Conservation (phyloP, 2,797 vertebrate species). For the Bradypus variegatus region DNA sequence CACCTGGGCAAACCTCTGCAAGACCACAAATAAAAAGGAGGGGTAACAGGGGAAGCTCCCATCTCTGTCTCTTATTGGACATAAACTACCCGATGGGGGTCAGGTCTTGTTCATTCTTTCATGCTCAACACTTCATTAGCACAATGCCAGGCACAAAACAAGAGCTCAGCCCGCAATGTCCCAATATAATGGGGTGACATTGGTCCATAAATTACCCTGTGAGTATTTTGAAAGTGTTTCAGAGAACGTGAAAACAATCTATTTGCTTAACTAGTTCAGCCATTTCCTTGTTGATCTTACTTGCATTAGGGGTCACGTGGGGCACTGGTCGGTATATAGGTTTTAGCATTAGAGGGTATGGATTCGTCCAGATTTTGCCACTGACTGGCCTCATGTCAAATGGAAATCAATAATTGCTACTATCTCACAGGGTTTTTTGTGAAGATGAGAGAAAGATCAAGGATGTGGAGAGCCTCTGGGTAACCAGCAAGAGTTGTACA, state of each 20-base stretch:
- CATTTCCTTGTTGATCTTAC: too few relatives aligned
- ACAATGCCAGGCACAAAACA: neutral
- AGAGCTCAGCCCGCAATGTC: accelerated
- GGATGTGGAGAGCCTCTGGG: neutral
- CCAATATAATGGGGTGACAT: accelerated
- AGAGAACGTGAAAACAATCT: accelerated
- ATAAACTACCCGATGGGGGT: neutral
- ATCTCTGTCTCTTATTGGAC: neutral
- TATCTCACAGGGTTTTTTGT: neutral
- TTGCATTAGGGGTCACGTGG: accelerated
- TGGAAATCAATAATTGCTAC: neutral
- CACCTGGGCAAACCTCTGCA: neutral
- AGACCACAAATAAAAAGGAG: neutral
- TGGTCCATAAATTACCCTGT: accelerated
- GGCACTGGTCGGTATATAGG: accelerated
- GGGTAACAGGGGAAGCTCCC: neutral
- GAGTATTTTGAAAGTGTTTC: neutral
- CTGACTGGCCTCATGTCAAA: neutral
- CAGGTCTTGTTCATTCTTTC: neutral
- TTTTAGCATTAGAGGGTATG: neutral
- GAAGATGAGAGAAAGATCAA: neutral
- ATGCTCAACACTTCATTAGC: neutral
- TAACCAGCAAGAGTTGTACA: neutral
- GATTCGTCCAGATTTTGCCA: neutral
- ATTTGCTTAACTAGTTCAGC: neutral